phyloP scores from a whole-genome alignment of 2,113 vertebrate species.

The Gymnogyps californianus region DNA sequence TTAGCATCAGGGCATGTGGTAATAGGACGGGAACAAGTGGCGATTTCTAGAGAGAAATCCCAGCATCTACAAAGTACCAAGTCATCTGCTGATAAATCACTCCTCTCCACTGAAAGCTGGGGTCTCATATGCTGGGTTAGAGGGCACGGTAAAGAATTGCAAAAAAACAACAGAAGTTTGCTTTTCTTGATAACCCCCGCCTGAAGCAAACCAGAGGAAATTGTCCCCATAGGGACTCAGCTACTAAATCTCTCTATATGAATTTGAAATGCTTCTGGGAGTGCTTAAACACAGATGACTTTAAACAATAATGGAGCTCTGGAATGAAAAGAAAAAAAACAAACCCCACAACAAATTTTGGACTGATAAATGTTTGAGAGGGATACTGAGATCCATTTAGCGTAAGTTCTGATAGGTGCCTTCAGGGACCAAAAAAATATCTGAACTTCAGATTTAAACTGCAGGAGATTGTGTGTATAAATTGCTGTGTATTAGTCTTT shows the following conservation, averaged over 20 bases:
- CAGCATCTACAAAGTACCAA: not conserved
- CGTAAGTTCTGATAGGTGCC: conserved; percentile 1
- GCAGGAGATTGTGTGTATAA: conserved; percentile 42
- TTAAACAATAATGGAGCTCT: conserved; percentile 15
- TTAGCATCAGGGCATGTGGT: not conserved
- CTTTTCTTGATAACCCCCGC: conserved; percentile 45
- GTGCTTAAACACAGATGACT: conserved; percentile 41
- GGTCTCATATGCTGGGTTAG: not conserved
- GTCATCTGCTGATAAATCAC: not conserved
- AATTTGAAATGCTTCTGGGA: conserved; percentile 54
- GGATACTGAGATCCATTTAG: not conserved
- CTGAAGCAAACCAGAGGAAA: conserved; percentile 58
- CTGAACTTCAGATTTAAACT: conserved; percentile 39
- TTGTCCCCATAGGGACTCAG: conserved; percentile 22
- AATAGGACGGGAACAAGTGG: not conserved
- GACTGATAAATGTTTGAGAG: not conserved
- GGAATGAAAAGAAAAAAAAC: not conserved
- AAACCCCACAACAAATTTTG: not conserved
- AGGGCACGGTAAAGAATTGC: not conserved
- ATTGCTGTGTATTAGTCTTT: conserved; percentile 56
- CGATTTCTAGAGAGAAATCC: not conserved
- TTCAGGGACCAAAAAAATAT: not conserved
- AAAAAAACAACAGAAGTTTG: conserved; percentile 53
- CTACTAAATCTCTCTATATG: conserved; percentile 40
- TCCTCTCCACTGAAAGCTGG: not conserved